These are phyloP conservation scores for Euwallacea similis DNA, from an alignment of 1,140 invertebrate genomes.

Conservation along the genomic window DNA sequence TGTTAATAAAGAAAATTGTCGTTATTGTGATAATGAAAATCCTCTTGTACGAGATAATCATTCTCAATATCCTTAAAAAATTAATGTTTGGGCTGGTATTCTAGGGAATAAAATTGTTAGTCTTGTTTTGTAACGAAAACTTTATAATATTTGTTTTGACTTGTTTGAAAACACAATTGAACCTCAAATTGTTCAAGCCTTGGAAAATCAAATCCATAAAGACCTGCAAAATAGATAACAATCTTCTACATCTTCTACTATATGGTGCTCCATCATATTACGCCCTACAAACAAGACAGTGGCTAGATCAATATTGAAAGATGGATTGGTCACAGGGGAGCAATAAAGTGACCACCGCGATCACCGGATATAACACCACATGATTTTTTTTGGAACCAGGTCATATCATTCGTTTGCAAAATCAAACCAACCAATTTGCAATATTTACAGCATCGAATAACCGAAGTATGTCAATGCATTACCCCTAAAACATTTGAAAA, in stretches of 20 bases:
- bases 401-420: too few species aligned
- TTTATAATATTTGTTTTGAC: not conserved
- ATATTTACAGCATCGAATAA: not conserved
- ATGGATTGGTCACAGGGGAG: too few species aligned
- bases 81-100: not conserved
- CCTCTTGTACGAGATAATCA: not conserved
- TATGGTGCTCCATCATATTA: not conserved
- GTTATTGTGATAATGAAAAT: not conserved
- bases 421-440: conserved; percentile 1
- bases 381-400: not conserved
- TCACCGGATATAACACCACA: not conserved
- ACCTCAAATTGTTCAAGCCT: not conserved
- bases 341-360: too few species aligned
- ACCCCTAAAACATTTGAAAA: not conserved
- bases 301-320: too few species aligned
- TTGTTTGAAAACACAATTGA: not conserved
- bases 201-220: not conserved
- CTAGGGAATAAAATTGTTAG: not conserved
- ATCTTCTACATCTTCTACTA: not conserved
- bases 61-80: not conserved
- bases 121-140: not conserved
- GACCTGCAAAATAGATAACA: not conserved
- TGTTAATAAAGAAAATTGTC: not conserved
- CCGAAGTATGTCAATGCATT: not conserved
- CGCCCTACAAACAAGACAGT: not conserved